A percentile compares a stretch with the other conserved stretches of the same genome.
These are phyloP conservation scores for Galleria mellonella DNA, from an alignment of 1,140 invertebrate genomes.

Conservation along the genomic window DNA sequence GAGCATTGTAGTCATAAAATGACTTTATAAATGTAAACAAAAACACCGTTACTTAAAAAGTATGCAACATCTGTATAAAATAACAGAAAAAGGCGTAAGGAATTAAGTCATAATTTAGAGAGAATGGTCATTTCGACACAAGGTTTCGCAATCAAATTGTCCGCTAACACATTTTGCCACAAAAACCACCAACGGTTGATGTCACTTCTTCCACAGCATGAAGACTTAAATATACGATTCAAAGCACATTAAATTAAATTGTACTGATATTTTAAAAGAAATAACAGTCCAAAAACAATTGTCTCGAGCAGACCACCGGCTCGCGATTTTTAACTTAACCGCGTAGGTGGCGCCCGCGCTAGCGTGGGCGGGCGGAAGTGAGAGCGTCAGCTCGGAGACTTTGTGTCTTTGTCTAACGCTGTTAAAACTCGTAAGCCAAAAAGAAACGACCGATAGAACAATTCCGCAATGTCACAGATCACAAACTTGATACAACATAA, in stretches of 20 bases:
- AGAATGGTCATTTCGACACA: slow-evolving; percentile 47
- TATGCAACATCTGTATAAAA: slow-evolving; percentile 35
- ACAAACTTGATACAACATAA: slow-evolving; percentile 53
- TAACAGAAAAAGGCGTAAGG: slow-evolving; percentile 44
- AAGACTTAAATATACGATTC: slow-evolving; percentile 17
- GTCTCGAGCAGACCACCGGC: slow-evolving; percentile 39
- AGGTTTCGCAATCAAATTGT: slow-evolving; percentile 35
- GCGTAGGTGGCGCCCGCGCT: slow-evolving; percentile 55
- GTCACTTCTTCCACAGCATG: slow-evolving; percentile 41
- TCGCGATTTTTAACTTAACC: slow-evolving; percentile 55
- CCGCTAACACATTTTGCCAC: slow-evolving; percentile 41
- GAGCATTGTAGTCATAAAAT: no score
- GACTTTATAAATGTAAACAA: not conserved
- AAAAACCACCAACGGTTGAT: slow-evolving; percentile 54
- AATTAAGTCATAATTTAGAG: slow-evolving; percentile 68
- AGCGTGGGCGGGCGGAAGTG: slow-evolving; percentile 70
- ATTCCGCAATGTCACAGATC: slow-evolving; percentile 63
- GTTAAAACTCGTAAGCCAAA: slow-evolving; percentile 21
- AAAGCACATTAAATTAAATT: slow-evolving; percentile 4
- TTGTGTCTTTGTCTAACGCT: slow-evolving; percentile 50
- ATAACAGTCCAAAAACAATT: slow-evolving; percentile 33
- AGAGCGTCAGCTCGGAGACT: slow-evolving; percentile 45
- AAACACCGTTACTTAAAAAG: slow-evolving; percentile 13
- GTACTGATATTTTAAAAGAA: slow-evolving; percentile 15
- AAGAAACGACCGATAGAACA: slow-evolving; percentile 29